These are phyloP conservation scores for Brachyhypopomus gauderio DNA, from an alignment of 2,113 vertebrate genomes.

Conservation along the genomic window DNA sequence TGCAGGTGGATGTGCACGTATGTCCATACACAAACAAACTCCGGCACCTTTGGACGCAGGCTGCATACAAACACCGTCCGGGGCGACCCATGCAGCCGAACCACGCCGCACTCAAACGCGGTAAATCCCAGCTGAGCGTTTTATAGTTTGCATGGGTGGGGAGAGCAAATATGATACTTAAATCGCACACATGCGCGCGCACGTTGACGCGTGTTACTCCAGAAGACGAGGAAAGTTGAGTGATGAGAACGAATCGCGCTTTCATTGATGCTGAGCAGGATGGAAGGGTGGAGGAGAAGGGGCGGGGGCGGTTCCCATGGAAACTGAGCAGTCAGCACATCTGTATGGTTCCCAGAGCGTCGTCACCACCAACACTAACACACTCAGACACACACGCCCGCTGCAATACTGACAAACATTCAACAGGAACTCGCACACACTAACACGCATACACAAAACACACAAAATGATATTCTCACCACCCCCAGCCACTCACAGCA, in stretches of 20 bases:
- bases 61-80: background rate
- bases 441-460: background rate
- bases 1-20: slow-evolving; percentile 31
- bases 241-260: slow-evolving; percentile 58
- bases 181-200: background rate
- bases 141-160: slow-evolving; percentile 5
- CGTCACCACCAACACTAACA: slow-evolving; percentile 16
- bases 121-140: background rate
- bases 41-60: background rate
- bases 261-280: slow-evolving; percentile 58
- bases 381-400: background rate
- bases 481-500: background rate
- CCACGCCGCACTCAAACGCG: background rate
- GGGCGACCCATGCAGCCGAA: slow-evolving; percentile 10
- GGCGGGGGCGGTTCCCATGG: slow-evolving; percentile 74
- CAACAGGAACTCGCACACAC: background rate
- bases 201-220: slow-evolving; percentile 11
- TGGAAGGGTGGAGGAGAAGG: slow-evolving; percentile 45
- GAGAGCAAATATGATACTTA: background rate
- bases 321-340: slow-evolving; percentile 82
- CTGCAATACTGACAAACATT: too few species aligned
- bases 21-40: slow-evolving; percentile 8
- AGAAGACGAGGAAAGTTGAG: slow-evolving; percentile 51
- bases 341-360: slow-evolving; percentile 63
- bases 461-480: slow-evolving; percentile 3